Evolutionary conservation across 2,888 invertebrate genomes (phyloP).

Genomic region (Mactromeris polynyma): DNA sequence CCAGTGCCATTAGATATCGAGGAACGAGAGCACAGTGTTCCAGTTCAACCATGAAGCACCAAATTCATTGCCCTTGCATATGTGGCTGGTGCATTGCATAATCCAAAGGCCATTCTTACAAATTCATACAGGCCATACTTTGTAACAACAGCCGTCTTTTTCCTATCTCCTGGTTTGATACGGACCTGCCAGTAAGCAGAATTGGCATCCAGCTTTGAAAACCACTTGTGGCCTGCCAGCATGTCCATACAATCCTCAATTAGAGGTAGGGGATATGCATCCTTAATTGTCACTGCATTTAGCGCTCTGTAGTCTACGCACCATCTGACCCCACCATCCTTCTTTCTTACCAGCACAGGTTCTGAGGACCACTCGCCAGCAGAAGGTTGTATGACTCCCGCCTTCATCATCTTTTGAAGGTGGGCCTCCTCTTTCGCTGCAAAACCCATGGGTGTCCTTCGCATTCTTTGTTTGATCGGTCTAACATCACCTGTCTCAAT

Average conservation of each 20-base stretch:
- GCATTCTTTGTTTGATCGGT: constrained; percentile 26
- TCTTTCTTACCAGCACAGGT: constrained; percentile 3
- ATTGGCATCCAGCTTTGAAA: background rate
- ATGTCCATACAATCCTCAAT: constrained; percentile 10
- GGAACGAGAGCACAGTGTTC: background rate
- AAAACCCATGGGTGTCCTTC: constrained; percentile 24
- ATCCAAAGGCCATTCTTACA: constrained; percentile 59
- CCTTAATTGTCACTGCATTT: background rate
- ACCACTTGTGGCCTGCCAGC: background rate
- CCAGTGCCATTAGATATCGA: background rate
- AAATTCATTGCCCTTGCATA: constrained; percentile 57
- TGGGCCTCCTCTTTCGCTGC: background rate
- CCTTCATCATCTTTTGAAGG: constrained; percentile 31
- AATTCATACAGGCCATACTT: constrained; percentile 66
- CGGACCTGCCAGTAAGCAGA: constrained; percentile 30
- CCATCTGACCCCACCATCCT: background rate
- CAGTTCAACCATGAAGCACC: constrained; percentile 51
- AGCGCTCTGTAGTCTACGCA: constrained; percentile 8
- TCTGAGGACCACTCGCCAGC: background rate
- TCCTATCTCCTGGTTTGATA: constrained; percentile 46
- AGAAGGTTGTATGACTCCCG: background rate
- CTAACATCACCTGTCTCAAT: background rate
- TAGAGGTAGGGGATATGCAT: background rate
- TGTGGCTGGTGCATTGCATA: constrained; percentile 65
- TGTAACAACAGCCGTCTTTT: constrained; percentile 70